Evolutionary conservation across 2,888 invertebrate genomes (phyloP).

Genomic region (Callosobruchus maculatus): DNA sequence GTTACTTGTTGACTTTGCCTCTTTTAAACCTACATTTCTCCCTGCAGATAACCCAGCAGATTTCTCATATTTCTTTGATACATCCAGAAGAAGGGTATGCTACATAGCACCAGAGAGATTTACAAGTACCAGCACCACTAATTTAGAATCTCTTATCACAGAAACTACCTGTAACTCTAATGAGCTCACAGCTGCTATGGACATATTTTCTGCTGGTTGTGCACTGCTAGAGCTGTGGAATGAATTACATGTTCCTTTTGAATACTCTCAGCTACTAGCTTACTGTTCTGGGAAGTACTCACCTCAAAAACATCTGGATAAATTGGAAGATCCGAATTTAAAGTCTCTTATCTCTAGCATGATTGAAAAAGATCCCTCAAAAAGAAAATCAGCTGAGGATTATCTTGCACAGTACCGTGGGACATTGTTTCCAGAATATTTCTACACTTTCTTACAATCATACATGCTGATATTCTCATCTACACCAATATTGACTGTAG

Average conservation of each 20-base stretch:
- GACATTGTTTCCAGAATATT: slow-evolving; percentile 89
- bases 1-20: slow-evolving; percentile 95
- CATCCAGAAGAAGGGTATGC: slow-evolving; percentile 86
- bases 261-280: slow-evolving; percentile 84
- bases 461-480: slow-evolving; percentile 91
- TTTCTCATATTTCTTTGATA: slow-evolving; percentile 99
- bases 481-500: slow-evolving; percentile 77
- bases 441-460: slow-evolving; percentile 90
- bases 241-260: slow-evolving; percentile 92
- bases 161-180: slow-evolving; percentile 68
- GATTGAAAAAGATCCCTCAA: slow-evolving; percentile 77
- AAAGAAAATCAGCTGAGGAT: slow-evolving; percentile 80
- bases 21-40: slow-evolving; percentile 95
- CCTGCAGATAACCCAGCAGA: slow-evolving; percentile 98
- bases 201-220: slow-evolving; percentile 95
- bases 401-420: slow-evolving; percentile 85
- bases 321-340: slow-evolving; percentile 73
- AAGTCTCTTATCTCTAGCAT: slow-evolving; percentile 70
- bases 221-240: slow-evolving; percentile 94
- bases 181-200: slow-evolving; percentile 88
- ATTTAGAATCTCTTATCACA: slow-evolving; percentile 46
- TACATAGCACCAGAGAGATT: slow-evolving; percentile 93
- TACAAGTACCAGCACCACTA: slow-evolving; percentile 31
- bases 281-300: slow-evolving; percentile 83
- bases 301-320: slow-evolving; percentile 69